Percentiles rank a stretch among this genome's conserved stretches.
Evolutionary conservation across 1,140 invertebrate species (phyloP).

Genomic region (Danaus plexippus): DNA sequence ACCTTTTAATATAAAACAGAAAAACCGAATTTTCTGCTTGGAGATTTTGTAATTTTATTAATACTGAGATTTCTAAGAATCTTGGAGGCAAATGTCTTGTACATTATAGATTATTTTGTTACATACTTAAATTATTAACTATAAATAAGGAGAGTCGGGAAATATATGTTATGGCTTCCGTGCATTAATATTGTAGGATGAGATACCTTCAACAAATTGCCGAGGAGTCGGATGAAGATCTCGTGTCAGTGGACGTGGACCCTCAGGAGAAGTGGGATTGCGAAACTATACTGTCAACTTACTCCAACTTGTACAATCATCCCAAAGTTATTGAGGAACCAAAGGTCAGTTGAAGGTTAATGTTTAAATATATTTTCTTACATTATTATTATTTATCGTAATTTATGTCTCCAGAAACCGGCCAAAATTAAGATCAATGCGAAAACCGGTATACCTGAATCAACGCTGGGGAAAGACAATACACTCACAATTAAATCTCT

Average conservation of each 20-base stretch:
- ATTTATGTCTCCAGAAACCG: slow-evolving; percentile 43
- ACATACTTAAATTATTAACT: no score
- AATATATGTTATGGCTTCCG: no score
- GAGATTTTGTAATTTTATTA: no score
- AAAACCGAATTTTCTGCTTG: no score
- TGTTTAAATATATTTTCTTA: no score
- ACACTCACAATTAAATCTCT: slow-evolving; percentile 80
- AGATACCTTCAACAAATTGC: slow-evolving; percentile 69
- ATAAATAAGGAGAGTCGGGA: no score
- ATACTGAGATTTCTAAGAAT: no score
- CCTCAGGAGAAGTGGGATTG: slow-evolving; percentile 91
- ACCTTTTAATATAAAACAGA: no score
- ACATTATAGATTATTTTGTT: no score
- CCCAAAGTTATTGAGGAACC: slow-evolving; percentile 89
- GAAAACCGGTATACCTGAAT: slow-evolving; percentile 82
- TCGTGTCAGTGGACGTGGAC: slow-evolving; percentile 74
- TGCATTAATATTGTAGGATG: slow-evolving; percentile 31
- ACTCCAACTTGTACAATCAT: slow-evolving; percentile 92
- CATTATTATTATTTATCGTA: no score
- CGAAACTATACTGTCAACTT: slow-evolving; percentile 91
- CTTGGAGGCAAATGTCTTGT: no score
- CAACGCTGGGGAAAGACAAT: slow-evolving; percentile 73
- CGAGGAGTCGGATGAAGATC: slow-evolving; percentile 74
- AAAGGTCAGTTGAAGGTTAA: slow-evolving; percentile 62
- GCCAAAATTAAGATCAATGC: slow-evolving; percentile 80